These are phyloP conservation scores for Mycteria americana DNA, from an alignment of 2,797 vertebrate genomes.

Conservation along the genomic window DNA sequence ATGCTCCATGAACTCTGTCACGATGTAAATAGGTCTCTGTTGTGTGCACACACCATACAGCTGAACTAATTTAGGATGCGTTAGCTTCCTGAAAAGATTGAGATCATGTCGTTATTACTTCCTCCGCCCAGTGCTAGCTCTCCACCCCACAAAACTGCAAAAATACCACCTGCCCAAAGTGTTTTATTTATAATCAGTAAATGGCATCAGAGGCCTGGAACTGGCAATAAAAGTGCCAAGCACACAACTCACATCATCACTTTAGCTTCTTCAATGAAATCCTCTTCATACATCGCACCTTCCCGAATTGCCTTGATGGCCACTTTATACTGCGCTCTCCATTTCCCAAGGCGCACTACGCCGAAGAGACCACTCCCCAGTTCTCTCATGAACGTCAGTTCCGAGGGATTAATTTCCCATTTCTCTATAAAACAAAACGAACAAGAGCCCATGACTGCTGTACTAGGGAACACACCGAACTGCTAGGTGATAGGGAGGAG, in stretches of 20 bases:
- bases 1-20: slow-evolving; percentile 93
- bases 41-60: slow-evolving; percentile 92
- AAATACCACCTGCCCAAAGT: neutral
- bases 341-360: slow-evolving; percentile 82
- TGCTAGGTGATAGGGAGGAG: neutral
- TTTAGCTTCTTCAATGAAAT: slow-evolving; percentile 96
- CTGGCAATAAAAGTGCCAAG: neutral
- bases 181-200: neutral
- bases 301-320: slow-evolving; percentile 93
- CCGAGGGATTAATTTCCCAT: slow-evolving; percentile 84
- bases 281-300: slow-evolving; percentile 93
- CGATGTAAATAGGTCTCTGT: slow-evolving; percentile 89
- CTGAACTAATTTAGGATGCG: slow-evolving; percentile 91
- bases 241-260: slow-evolving; percentile 90
- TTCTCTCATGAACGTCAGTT: slow-evolving; percentile 83
- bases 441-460: neutral
- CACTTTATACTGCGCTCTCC: slow-evolving; percentile 87
- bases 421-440: slow-evolving; percentile 73
- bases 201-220: neutral
- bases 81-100: slow-evolving; percentile 83
- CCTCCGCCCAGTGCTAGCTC: neutral
- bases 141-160: neutral
- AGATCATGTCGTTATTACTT: neutral
- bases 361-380: slow-evolving; percentile 81
- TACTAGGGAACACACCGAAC: neutral